phyloP scores from a whole-genome alignment of 2,797 vertebrate species.

The Spinus pinus region DNA sequence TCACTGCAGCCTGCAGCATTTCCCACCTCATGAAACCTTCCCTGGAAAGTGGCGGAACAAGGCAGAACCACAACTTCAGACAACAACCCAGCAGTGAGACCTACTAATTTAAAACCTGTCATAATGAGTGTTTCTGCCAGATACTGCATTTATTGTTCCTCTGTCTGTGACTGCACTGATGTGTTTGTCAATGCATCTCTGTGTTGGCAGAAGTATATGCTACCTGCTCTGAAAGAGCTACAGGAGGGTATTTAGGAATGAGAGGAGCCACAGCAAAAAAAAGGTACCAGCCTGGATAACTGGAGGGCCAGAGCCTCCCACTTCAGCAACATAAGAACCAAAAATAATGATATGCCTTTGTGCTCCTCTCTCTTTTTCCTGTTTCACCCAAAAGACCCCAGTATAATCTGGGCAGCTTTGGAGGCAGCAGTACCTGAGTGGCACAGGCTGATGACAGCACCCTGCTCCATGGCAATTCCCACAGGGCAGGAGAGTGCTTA shows the following conservation, averaged over 20 bases:
- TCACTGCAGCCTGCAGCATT: background rate
- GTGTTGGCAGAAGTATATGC: background rate
- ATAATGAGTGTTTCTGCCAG: accelerated
- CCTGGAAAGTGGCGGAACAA: background rate
- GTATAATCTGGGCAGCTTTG: background rate
- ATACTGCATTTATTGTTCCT: background rate
- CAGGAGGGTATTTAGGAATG: background rate
- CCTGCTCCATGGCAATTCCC: accelerated
- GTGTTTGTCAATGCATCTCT: background rate
- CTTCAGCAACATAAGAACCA: background rate
- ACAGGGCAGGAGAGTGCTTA: background rate
- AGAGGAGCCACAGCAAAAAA: background rate
- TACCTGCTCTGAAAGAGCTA: background rate
- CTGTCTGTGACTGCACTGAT: background rate
- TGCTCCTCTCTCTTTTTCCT: background rate
- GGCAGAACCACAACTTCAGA: background rate
- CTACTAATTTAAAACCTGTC: background rate
- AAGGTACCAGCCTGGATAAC: background rate
- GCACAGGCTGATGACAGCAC: accelerated
- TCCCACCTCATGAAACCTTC: background rate
- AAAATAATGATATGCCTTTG: background rate
- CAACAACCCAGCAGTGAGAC: background rate
- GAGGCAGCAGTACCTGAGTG: background rate
- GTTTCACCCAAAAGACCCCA: background rate
- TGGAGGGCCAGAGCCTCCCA: background rate